A percentile compares a stretch with the other conserved stretches of the same genome.
phyloP scores from a whole-genome alignment of 2,797 vertebrate species.

The Darevskia nairensis region DNA sequence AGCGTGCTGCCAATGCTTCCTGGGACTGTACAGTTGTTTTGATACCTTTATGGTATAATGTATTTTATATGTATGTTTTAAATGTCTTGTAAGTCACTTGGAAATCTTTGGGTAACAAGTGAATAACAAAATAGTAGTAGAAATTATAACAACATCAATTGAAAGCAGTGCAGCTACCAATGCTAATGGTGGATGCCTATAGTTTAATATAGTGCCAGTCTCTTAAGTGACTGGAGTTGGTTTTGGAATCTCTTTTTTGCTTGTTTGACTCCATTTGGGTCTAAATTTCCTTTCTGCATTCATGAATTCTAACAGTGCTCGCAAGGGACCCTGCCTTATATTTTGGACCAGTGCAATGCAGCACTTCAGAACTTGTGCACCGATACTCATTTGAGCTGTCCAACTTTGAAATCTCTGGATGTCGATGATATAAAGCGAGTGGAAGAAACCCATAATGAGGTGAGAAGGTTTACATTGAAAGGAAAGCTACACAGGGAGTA shows the following conservation, averaged over 20 bases:
- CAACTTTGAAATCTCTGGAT: slow-evolving; percentile 85
- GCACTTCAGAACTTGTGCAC: slow-evolving; percentile 88
- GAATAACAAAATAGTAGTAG: no score
- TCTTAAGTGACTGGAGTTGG: not conserved
- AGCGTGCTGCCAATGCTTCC: no score
- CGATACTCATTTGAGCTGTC: slow-evolving; percentile 76
- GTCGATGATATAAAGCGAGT: slow-evolving; percentile 83
- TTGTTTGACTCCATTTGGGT: not conserved
- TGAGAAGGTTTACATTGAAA: slow-evolving; percentile 65
- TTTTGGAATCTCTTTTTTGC: not conserved
- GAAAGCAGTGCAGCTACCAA: no score
- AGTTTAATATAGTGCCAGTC: no score
- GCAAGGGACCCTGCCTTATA: slow-evolving; percentile 91
- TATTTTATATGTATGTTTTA: no score
- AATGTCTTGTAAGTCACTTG: no score
- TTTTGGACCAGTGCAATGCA: slow-evolving; percentile 85
- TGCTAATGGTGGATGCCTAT: no score
- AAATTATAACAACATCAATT: no score
- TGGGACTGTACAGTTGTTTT: no score
- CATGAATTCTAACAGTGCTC: slow-evolving; percentile 83
- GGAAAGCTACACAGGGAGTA: not conserved
- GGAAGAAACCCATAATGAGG: slow-evolving; percentile 98
- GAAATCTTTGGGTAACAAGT: no score
- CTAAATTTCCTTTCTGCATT: not conserved
- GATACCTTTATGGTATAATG: no score